phyloP scores from a whole-genome alignment of 2,797 vertebrate species.

The Agapornis canus region DNA sequence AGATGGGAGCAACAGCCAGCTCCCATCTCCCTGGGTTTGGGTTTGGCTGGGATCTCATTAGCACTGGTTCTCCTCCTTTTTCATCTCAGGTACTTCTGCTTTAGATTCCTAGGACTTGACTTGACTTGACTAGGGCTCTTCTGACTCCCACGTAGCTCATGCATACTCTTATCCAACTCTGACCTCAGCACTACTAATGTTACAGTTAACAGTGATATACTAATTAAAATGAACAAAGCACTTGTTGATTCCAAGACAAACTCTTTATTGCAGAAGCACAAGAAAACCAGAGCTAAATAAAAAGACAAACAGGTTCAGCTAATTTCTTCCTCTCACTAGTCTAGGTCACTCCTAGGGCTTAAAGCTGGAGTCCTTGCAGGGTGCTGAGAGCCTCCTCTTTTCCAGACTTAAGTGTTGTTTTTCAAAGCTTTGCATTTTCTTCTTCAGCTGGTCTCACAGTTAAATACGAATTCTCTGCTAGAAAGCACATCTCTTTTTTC shows the following conservation, averaged over 20 bases:
- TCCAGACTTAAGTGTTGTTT: background rate
- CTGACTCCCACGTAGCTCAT: background rate
- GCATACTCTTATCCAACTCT: background rate
- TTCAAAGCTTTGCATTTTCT: background rate
- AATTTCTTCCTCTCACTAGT: background rate
- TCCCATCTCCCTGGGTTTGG: background rate
- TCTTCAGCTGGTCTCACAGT: background rate
- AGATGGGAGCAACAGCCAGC: background rate
- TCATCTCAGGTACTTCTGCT: background rate
- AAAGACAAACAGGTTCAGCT: background rate
- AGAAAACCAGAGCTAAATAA: background rate
- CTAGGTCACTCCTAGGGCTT: background rate
- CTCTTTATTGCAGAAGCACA: background rate
- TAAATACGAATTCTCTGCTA: background rate
- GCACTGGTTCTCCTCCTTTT: background rate
- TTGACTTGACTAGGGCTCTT: background rate
- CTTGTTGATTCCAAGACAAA: background rate
- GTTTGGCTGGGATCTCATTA: background rate
- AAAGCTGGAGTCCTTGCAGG: background rate
- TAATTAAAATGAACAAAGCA: background rate
- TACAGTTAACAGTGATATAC: background rate
- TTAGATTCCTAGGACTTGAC: background rate
- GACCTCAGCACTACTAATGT: background rate
- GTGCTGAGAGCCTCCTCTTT: background rate
- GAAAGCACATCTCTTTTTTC: background rate